Percentiles rank a stretch among this genome's conserved stretches.
These are phyloP conservation scores for Podarcis lilfordi DNA, from an alignment of 2,797 vertebrate species.

Conservation along the genomic window DNA sequence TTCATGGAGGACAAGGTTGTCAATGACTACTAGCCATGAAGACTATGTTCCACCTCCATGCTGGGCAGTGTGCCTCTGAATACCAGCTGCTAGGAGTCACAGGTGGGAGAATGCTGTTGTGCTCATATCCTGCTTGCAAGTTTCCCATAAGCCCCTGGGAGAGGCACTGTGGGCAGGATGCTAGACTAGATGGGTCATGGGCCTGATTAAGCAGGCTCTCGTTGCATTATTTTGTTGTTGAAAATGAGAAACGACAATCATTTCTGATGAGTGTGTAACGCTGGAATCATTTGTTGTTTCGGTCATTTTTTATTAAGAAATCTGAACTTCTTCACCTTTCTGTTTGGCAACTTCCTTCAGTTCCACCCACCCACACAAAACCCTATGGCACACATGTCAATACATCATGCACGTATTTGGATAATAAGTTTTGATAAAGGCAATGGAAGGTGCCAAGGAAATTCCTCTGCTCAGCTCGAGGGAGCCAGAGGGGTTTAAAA, in stretches of 20 bases:
- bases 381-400: no score
- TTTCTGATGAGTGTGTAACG: slow-evolving; percentile 44
- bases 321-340: slow-evolving; percentile 14
- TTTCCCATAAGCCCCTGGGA: no score
- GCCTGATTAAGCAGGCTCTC: no score
- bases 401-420: not conserved
- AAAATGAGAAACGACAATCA: slow-evolving; percentile 39
- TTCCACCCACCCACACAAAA: not conserved
- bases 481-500: slow-evolving; percentile 39
- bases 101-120: no score
- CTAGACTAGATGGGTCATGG: no score
- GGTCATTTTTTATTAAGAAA: slow-evolving; percentile 1
- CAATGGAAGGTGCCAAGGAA: slow-evolving; percentile 20
- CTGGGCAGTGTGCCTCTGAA: no score
- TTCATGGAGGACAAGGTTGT: no score
- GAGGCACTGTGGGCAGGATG: no score
- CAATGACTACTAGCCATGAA: no score
- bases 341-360: not conserved
- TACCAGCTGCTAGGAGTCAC: no score
- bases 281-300: slow-evolving; percentile 20
- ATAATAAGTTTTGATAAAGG: slow-evolving; percentile 28
- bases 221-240: slow-evolving; percentile 15
- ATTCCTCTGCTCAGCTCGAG: slow-evolving; percentile 31
- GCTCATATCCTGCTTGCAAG: no score
- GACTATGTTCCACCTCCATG: no score